Percentiles rank a stretch among this genome's conserved stretches.
Evolutionary conservation across 2,888 invertebrate genomes (phyloP).

Genomic region (Hydriomena furcata): DNA sequence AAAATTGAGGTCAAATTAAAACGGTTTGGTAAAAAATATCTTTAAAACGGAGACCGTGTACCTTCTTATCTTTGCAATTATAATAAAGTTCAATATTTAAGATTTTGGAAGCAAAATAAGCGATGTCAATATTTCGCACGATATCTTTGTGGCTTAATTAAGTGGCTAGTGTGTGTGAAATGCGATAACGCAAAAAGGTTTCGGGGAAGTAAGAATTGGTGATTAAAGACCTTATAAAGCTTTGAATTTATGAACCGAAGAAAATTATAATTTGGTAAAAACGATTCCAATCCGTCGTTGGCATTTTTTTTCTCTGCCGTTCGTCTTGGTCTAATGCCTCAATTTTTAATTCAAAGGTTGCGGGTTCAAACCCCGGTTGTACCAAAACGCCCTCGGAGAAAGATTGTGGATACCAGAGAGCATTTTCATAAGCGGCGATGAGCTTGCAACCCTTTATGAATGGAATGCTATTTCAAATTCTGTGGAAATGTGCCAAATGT

Average conservation of each 20-base stretch:
- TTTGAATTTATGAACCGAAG: constrained; percentile 9
- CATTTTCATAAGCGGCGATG: too few relatives aligned
- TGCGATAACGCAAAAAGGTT: not conserved
- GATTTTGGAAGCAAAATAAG: not conserved
- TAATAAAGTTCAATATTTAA: constrained; percentile 14
- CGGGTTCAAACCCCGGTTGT: too few relatives aligned
- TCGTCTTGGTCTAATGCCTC: too few relatives aligned
- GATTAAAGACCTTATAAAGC: constrained; percentile 4
- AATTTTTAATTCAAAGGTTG: too few relatives aligned
- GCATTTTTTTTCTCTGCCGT: too few relatives aligned
- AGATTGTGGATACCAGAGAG: too few relatives aligned
- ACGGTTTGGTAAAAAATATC: constrained; percentile 4
- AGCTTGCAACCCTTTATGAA: too few relatives aligned
- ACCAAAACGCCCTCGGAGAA: too few relatives aligned
- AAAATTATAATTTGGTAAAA: not conserved
- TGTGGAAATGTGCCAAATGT: too few relatives aligned
- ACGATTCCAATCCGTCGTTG: not conserved
- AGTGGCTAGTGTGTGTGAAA: constrained; percentile 1
- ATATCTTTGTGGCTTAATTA: constrained; percentile 13
- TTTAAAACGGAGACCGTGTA: constrained; percentile 3
- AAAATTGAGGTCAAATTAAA: too few relatives aligned
- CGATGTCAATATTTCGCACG: constrained; percentile 13
- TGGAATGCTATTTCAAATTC: too few relatives aligned
- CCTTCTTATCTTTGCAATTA: constrained; percentile 7
- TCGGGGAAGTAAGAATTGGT: not conserved